Percentiles rank a stretch among this genome's conserved stretches.
phyloP scores from a whole-genome alignment of 2,113 vertebrate species.

The Neogale vison region DNA sequence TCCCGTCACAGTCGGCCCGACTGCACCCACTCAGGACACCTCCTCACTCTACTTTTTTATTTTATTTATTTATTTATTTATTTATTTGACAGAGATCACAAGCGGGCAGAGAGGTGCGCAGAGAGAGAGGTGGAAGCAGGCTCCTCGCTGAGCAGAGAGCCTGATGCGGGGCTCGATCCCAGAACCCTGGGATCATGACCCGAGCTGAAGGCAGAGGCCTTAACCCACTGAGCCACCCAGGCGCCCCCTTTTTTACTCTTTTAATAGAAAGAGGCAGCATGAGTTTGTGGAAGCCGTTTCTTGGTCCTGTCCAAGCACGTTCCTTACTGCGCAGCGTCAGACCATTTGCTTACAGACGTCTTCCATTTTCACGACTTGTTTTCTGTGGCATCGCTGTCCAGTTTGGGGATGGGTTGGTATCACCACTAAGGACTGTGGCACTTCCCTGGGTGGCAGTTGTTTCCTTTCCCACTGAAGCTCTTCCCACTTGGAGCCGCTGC shows the following conservation, averaged over 20 bases:
- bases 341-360: not conserved
- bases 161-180: too few relatives aligned
- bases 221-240: too few relatives aligned
- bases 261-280: constrained; percentile 12
- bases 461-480: not conserved
- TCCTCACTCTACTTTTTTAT: not conserved
- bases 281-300: not conserved
- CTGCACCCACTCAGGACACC: not conserved
- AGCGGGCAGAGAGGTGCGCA: too few relatives aligned
- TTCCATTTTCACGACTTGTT: not conserved
- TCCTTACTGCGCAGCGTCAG: not conserved
- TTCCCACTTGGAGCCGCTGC: not conserved
- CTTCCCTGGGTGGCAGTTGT: not conserved
- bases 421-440: not conserved
- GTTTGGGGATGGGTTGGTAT: not conserved
- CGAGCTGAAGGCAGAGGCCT: too few relatives aligned
- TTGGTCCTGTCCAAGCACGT: not conserved
- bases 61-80: too few relatives aligned
- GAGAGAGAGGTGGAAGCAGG: too few relatives aligned
- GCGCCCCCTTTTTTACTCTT: not conserved
- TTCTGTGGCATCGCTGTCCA: not conserved
- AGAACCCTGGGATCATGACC: too few relatives aligned
- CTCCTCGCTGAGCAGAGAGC: too few relatives aligned
- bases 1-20: not conserved
- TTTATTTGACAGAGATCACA: too few relatives aligned